Evolutionary conservation across 2,888 invertebrate species (phyloP), one percentile per base, ranked within the genome.

Genomic region (Ferrisia virgata): DNA sequence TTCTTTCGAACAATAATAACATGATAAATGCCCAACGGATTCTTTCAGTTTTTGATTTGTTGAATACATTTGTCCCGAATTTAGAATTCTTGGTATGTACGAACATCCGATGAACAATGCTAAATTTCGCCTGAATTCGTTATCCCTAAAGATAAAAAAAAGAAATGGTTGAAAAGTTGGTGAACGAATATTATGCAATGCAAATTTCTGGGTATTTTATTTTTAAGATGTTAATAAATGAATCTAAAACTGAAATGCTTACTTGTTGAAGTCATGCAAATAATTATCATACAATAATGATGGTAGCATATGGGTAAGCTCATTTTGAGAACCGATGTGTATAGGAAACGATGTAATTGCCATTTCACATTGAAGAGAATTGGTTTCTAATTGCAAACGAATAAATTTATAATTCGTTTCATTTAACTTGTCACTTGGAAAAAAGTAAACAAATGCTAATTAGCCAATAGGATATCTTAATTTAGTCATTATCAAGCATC

Each of bases 291-390:
- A 5, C 33, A 79, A 31, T 31, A 79, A 47, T 11, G 8, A 31
- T 8, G 47, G 79, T 9, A 79, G n/a, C 47, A 79, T 47, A 13
- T 28, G 18, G 28, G 53, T 25, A 4, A 79, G 31, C n/a, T 79
- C 79, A 31, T 9, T n/a, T 47, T 79, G 79, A n/a, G 47, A 31
- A 3, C 79, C 79, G 22, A 28, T n/a, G 28, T 53, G 53, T 31
- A 79, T 47, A 31, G 47, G 47, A 28, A 79, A 79, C 25, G 79
- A 79, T 3, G 79, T 53, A 22, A 53, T 31, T 2, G 25, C 53
- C 79, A 79, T 79, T 43, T 79, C 79, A 28, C 79, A 79, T 22
- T 43, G n/a, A 6, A 79, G 8, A 13, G 47, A 31, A 28, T n/a
- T 28, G 1, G 15, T 47, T 31, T 31, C 79, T 79, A 18, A 25